A percentile compares a stretch with the other conserved stretches of the same genome.
Evolutionary conservation across 2,888 invertebrate genomes (phyloP).

Genomic region (Hylaea fasciaria): DNA sequence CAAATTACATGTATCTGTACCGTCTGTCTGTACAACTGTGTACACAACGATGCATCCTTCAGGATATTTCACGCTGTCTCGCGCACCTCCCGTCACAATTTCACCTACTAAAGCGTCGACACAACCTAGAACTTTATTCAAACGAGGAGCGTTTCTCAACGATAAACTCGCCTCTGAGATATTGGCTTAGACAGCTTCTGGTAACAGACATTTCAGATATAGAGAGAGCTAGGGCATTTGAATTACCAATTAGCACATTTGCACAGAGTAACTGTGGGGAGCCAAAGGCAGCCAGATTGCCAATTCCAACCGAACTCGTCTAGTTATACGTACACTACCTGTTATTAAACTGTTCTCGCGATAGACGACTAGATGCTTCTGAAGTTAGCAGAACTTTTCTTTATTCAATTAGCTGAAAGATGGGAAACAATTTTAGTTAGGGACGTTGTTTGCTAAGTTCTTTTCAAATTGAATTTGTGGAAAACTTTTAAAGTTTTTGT

Average conservation of each 20-base stretch:
- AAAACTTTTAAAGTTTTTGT: conserved; percentile 13
- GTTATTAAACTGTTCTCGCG: conserved; percentile 15
- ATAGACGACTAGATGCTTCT: conserved; percentile 15
- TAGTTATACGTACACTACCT: conserved; percentile 18
- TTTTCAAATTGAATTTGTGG: conserved; percentile 19
- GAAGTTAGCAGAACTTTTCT: conserved; percentile 16
- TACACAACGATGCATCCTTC: conserved; percentile 14
- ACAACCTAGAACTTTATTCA: conserved; percentile 12
- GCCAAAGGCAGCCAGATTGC: conserved; percentile 29
- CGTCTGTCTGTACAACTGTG: conserved; percentile 3
- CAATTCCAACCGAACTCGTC: conserved; percentile 21
- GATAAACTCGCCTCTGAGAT: conserved; percentile 22
- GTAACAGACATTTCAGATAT: conserved; percentile 24
- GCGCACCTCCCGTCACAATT: conserved; percentile 10
- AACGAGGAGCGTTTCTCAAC: conserved; percentile 13
- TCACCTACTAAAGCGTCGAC: conserved; percentile 6
- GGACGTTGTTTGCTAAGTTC: conserved; percentile 12
- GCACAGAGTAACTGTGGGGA: conserved; percentile 29
- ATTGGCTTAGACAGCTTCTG: conserved; percentile 27
- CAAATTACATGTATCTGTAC: conserved; percentile 22
- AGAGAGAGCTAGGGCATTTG: conserved; percentile 22
- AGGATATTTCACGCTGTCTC: conserved; percentile 7
- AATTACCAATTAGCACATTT: conserved; percentile 37
- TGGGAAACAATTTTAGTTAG: conserved; percentile 20
- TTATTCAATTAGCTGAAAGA: conserved; percentile 23